These are phyloP conservation scores for Myopa testacea DNA, from an alignment of 2,888 invertebrate genomes.

Conservation along the genomic window DNA sequence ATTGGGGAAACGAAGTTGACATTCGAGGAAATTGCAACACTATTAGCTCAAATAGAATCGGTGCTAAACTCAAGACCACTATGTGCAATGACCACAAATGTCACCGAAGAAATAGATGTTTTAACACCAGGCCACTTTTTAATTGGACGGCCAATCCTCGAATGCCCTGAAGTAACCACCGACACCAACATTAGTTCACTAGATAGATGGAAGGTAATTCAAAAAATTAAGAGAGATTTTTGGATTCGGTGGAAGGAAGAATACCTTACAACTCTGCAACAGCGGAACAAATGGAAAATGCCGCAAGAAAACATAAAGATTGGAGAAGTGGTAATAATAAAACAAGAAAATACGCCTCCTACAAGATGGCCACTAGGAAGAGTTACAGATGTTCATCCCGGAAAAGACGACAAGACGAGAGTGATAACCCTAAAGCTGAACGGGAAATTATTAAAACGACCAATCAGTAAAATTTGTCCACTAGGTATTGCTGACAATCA, in stretches of 20 bases:
- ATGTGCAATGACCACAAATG: background rate
- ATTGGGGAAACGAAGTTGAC: too few relatives aligned
- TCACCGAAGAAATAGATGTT: background rate
- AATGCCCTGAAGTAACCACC: background rate
- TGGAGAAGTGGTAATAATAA: conserved; percentile 33
- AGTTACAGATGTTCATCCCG: background rate
- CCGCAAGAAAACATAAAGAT: conserved; percentile 18
- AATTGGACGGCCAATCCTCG: conserved; percentile 26
- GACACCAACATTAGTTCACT: background rate
- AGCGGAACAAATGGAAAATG: conserved; percentile 1
- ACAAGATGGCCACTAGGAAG: conserved; percentile 32
- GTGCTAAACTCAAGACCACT: conserved; percentile 21
- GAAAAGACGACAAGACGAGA: too few relatives aligned
- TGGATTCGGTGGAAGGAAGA: conserved; percentile 30
- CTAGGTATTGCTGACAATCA: conserved; percentile 7
- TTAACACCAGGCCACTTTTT: conserved; percentile 33
- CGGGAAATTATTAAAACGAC: too few relatives aligned
- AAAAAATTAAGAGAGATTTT: conserved; percentile 25
- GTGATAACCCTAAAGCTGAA: too few relatives aligned
- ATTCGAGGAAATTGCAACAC: too few relatives aligned
- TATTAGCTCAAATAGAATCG: background rate
- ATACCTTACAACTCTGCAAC: conserved; percentile 2
- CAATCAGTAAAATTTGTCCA: too few relatives aligned
- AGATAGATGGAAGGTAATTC: conserved; percentile 24
- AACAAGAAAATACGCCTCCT: conserved; percentile 33